Percentiles rank a stretch among this genome's conserved stretches.
Evolutionary conservation across 2,888 invertebrate species (phyloP).

Genomic region (Brachyptera risi): DNA sequence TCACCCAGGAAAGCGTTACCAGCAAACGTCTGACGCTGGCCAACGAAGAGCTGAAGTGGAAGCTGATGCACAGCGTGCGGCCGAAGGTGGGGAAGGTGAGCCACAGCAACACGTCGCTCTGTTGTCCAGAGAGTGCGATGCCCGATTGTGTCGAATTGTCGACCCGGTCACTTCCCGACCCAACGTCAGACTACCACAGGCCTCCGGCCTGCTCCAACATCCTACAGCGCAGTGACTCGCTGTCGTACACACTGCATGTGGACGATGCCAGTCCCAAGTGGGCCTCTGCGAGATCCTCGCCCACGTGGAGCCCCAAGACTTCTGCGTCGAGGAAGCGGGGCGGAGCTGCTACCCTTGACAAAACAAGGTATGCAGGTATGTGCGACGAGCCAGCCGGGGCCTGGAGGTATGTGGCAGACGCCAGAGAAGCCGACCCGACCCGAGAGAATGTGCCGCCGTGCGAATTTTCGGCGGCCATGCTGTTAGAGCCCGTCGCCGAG

Average conservation of each 20-base stretch:
- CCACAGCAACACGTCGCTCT: background rate
- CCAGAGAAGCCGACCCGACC: background rate
- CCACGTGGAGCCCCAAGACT: too few species aligned
- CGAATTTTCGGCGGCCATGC: too few species aligned
- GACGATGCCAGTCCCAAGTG: constrained; percentile 55
- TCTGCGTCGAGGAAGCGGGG: too few species aligned
- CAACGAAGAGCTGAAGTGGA: constrained; percentile 87
- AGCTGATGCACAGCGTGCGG: constrained; percentile 66
- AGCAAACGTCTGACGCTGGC: constrained; percentile 73
- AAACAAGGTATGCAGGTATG: too few species aligned
- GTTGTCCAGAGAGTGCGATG: background rate
- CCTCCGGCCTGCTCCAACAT: constrained; percentile 50
- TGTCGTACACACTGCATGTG: constrained; percentile 82
- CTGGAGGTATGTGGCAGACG: too few species aligned
- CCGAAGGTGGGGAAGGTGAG: background rate
- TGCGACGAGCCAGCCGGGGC: too few species aligned
- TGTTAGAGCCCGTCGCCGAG: too few species aligned
- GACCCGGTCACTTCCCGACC: background rate
- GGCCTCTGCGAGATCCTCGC: background rate
- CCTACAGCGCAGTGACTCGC: constrained; percentile 80
- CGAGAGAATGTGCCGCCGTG: too few species aligned
- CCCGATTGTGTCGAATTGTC: background rate
- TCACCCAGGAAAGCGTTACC: constrained; percentile 72
- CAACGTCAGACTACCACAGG: background rate
- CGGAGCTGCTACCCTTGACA: too few species aligned